These are phyloP conservation scores for Manis javanica DNA, from an alignment of 2,797 vertebrate species.

Conservation along the genomic window DNA sequence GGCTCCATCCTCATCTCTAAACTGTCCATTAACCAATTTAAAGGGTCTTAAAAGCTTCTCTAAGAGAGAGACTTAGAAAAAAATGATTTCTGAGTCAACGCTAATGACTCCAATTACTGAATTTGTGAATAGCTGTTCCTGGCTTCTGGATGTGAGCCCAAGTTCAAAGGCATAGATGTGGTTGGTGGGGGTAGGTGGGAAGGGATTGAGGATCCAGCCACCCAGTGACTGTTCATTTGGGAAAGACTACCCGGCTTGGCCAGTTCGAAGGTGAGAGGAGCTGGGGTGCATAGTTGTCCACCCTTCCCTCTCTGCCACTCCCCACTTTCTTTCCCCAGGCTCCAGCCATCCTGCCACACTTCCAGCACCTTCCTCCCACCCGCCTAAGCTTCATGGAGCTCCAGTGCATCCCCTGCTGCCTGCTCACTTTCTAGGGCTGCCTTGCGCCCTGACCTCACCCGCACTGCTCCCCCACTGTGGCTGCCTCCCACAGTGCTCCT, in stretches of 20 bases:
- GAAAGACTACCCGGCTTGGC: neutral
- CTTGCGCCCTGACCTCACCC: neutral
- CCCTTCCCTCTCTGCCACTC: neutral
- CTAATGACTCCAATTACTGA: constrained; percentile 81
- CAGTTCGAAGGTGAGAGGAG: neutral
- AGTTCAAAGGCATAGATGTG: constrained; percentile 68
- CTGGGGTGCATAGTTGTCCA: neutral
- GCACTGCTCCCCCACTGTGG: neutral
- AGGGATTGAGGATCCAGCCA: neutral
- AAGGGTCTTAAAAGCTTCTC: constrained; percentile 81
- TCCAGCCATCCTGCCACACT: neutral
- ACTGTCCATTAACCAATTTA: constrained; percentile 80
- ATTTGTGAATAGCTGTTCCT: constrained; percentile 77
- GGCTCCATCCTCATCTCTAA: constrained; percentile 69
- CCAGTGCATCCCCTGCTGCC: neutral
- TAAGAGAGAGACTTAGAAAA: constrained; percentile 73
- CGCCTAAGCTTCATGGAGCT: neutral
- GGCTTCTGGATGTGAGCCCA: constrained; percentile 77
- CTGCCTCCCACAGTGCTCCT: neutral
- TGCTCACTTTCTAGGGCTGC: neutral
- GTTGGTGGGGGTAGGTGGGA: neutral
- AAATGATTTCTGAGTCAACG: constrained; percentile 80
- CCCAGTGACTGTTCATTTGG: neutral
- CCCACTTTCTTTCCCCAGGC: neutral
- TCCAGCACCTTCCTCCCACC: neutral